Evolutionary conservation across 2,113 vertebrate species (phyloP), one percentile per base, ranked within the genome.

Genomic region (Nycticebus coucang): DNA sequence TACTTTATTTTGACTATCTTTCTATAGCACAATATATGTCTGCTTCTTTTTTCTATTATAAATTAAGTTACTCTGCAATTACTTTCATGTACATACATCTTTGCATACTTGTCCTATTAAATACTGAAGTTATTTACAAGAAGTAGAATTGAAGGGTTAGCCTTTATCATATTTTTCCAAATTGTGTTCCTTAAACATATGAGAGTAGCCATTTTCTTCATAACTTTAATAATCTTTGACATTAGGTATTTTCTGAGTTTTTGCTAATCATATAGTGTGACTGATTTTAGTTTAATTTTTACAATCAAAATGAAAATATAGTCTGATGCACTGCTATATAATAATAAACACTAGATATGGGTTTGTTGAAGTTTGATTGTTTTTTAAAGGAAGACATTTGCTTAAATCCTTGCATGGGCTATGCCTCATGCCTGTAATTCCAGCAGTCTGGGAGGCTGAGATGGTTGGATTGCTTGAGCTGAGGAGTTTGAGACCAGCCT

Each of bases 311-410:
- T 95, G 75, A 94, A 94, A 90, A 60, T 95, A 30, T 28, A 57
- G 55, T 80, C 19, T 53, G 53, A 64, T 72, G 10, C 18, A 77
- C 33, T 85, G 37, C 37, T 89, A 2, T 33, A 7, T 37, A 74
- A 87, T 18, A 86, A 60, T 7, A 85, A 85, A 88, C 22, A 59
- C 19, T 95, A 28, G 84, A 72, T 30, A 75, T 35, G 50, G 90
- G 45, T 90, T 74, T 50, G 24, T 66, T 92, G n/a, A 81, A 92
- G 79, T 94, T 59, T 81, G 13, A 66, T 79, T 92, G 30, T 88
- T 96, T 87, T 84, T 80, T 77, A 95, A 96, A 89, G 84, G 41
- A 95, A 71, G 17, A 78, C 45, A 5, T 88, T 33, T 37, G 87
- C 33, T 93, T 77, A 77, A 85, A 62, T 91, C n/a, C 21, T 95